Evolutionary conservation across 2,888 invertebrate species (phyloP), one percentile per base, ranked within the genome.

Genomic region (Patella depressa): DNA sequence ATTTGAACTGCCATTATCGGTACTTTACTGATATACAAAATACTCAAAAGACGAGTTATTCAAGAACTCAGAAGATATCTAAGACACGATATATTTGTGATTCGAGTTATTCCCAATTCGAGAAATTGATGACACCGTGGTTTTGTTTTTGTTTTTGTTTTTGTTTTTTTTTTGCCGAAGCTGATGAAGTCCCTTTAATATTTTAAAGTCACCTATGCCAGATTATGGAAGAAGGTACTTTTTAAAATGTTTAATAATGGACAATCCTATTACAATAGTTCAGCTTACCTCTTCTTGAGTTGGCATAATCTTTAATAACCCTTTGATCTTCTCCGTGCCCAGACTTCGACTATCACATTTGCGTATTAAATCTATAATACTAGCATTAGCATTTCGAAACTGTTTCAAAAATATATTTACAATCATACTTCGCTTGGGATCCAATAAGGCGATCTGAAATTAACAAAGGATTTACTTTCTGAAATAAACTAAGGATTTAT

Each of bases 321-420:
- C 92, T 82, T 91, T 89, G 11, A 93, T 88, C 81, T 91, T 92
- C 79, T 93, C 93, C 1, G 90, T 87, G 4, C 92, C 92, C 53
- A 91, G 82, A 19, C 83, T 83, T 59, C 88, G 78, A 53, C 86
- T 85, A 72, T 89, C 87, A 15, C 89, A 90, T 53, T 86, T 83
- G 45, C 85, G 86, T 11, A 91, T 85, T 12, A 88, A 78, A n/a
- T 88, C 84, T 29, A 91, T 85, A 53, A 91, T 88, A 14, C 88
- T 88, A 7, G 86, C 86, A 79, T 89, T 88, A 29, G 88, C 80
- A 71, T 88, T 88, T 14, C 89, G 81, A 82, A 91, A 90, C 82
- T 91, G 91, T 73, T 90, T 88, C 53, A 91, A 83, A 79, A 89
- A 91, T 73, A 91, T 91, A 84, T 91, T 91, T 19, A 91, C 84